These are phyloP conservation scores for Falco biarmicus DNA, from an alignment of 2,797 vertebrate genomes.

Conservation along the genomic window DNA sequence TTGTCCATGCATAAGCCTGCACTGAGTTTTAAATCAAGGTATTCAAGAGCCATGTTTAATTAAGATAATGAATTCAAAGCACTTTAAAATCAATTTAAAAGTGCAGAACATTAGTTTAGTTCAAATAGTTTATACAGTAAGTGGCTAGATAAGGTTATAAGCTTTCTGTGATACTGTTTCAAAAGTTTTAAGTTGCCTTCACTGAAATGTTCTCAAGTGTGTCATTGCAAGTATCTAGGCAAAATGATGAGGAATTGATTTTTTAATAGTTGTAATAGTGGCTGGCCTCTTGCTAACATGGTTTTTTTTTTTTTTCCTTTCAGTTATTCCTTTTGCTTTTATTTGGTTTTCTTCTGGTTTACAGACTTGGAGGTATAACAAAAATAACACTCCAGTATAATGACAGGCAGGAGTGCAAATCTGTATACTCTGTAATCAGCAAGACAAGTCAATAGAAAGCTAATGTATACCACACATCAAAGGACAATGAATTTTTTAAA, in stretches of 20 bases:
- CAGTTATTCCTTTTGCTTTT: not conserved
- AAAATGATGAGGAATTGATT: not conserved
- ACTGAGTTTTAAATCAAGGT: not conserved
- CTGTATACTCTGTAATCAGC: not conserved
- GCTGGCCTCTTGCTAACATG: not conserved
- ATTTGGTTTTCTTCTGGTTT: not conserved
- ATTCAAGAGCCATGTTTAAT: constrained; percentile 8
- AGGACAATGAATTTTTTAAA: not conserved
- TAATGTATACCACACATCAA: not conserved
- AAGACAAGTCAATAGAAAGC: not conserved
- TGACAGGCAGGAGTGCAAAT: not conserved
- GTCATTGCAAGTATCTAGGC: not conserved
- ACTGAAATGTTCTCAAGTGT: not conserved
- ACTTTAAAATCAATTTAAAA: not conserved
- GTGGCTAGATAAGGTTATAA: not conserved
- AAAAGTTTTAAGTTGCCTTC: not conserved
- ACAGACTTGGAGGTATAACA: not conserved
- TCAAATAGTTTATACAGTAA: not conserved
- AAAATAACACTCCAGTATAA: not conserved
- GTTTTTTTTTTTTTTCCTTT: not conserved
- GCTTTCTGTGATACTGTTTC: not conserved
- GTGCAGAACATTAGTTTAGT: not conserved
- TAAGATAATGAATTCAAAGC: constrained; percentile 45
- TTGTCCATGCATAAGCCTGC: not conserved
- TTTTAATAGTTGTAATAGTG: not conserved